These are phyloP conservation scores for Phaedon cochleariae DNA, from an alignment of 2,888 invertebrate genomes.

Conservation along the genomic window DNA sequence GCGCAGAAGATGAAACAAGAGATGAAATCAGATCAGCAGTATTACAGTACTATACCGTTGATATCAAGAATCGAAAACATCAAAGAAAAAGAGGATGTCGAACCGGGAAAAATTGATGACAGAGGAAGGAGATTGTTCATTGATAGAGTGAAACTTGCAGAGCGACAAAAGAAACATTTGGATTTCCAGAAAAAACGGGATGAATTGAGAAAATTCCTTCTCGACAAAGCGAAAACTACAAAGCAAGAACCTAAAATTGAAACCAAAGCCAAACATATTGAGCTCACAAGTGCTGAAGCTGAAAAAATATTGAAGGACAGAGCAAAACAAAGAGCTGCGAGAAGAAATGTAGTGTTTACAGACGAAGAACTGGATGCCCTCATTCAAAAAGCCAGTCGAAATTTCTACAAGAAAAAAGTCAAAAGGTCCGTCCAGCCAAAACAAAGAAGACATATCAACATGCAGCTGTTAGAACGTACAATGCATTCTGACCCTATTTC, in stretches of 20 bases:
- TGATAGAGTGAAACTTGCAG: slow-evolving; percentile 39
- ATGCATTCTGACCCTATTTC: not conserved
- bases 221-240: slow-evolving; percentile 20
- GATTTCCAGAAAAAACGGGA: slow-evolving; percentile 34
- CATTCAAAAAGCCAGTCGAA: slow-evolving; percentile 49
- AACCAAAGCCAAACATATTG: slow-evolving; percentile 22
- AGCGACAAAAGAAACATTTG: slow-evolving; percentile 32
- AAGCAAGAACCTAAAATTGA: slow-evolving; percentile 18
- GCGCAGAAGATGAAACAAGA: slow-evolving; percentile 48
- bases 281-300: slow-evolving; percentile 46
- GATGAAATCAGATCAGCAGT: slow-evolving; percentile 51
- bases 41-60: slow-evolving; percentile 37
- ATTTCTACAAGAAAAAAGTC: slow-evolving; percentile 38
- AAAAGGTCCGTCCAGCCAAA: slow-evolving; percentile 25
- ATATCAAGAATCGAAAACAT: not conserved
- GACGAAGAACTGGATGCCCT: slow-evolving; percentile 52
- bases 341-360: slow-evolving; percentile 50
- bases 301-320: slow-evolving; percentile 52
- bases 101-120: slow-evolving; percentile 28
- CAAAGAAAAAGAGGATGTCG: slow-evolving; percentile 12
- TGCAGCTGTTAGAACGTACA: slow-evolving; percentile 29
- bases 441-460: slow-evolving; percentile 43
- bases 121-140: slow-evolving; percentile 34
- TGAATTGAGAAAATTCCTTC: slow-evolving; percentile 26
- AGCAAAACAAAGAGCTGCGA: slow-evolving; percentile 50